These are phyloP conservation scores for Struthio camelus DNA, from an alignment of 2,113 vertebrate genomes.

Conservation along the genomic window DNA sequence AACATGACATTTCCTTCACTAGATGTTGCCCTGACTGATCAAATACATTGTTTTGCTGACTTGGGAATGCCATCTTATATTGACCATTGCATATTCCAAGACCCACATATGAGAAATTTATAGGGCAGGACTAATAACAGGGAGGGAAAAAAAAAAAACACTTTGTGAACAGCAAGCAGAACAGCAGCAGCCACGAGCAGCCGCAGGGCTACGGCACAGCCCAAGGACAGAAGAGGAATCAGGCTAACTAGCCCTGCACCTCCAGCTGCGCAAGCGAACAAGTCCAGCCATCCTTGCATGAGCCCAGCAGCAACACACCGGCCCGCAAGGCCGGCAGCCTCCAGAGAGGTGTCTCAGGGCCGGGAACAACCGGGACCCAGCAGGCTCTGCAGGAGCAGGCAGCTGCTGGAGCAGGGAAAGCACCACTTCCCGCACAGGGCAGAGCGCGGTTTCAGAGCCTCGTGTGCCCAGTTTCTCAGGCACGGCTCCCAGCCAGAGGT, in stretches of 20 bases:
- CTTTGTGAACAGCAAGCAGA: fast-evolving
- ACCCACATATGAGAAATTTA: not conserved
- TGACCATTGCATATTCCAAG: not conserved
- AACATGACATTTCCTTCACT: too few species aligned
- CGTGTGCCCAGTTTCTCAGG: not conserved
- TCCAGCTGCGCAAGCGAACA: not conserved
- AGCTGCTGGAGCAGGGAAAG: fast-evolving
- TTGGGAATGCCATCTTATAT: not conserved
- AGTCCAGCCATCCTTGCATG: not conserved
- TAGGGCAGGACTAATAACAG: not conserved
- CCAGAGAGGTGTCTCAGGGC: not conserved
- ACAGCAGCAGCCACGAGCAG: too few species aligned
- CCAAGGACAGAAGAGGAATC: too few species aligned
- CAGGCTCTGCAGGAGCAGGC: not conserved
- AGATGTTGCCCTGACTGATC: too few species aligned
- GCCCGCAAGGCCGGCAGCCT: not conserved
- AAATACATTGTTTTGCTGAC: not conserved
- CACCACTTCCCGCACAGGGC: too few species aligned
- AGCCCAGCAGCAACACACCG: too few species aligned
- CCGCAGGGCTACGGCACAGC: not conserved
- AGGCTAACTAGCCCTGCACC: not conserved
- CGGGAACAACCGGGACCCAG: too few species aligned
- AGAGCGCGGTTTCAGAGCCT: fast-evolving
- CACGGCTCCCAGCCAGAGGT: too few species aligned
- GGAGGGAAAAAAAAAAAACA: not conserved